Conservation (phyloP, 2,888 invertebrate genomes). For the Merodon equestris region DNA sequence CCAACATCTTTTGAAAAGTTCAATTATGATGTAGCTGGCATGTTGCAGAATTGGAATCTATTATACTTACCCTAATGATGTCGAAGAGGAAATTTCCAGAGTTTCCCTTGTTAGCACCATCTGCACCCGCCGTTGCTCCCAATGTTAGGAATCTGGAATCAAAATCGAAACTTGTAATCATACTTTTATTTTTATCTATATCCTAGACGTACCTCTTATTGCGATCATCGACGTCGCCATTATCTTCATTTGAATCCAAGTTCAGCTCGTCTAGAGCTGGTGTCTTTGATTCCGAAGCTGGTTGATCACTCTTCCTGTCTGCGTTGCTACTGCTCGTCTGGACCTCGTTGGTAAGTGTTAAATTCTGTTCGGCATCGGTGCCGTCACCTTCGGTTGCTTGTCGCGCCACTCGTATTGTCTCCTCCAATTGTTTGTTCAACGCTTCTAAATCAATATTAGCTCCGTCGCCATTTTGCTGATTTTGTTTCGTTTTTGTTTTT, state of each 20-base stretch:
- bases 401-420: constrained; percentile 79
- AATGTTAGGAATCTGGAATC: constrained; percentile 75
- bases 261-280: constrained; percentile 85
- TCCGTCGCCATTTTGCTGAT: constrained; percentile 71
- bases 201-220: constrained; percentile 83
- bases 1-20: no score
- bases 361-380: constrained; percentile 73
- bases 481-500: constrained; percentile 52
- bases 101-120: constrained; percentile 82
- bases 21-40: no score
- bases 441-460: constrained; percentile 78
- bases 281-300: constrained; percentile 83
- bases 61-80: constrained; percentile 88
- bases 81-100: constrained; percentile 94
- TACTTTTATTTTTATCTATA: constrained; percentile 1
- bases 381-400: constrained; percentile 77
- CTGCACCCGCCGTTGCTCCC: constrained; percentile 80
- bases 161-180: neutral
- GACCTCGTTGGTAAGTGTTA: constrained; percentile 76
- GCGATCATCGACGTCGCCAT: constrained; percentile 87
- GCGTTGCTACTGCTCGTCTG: constrained; percentile 54
- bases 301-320: constrained; percentile 74
- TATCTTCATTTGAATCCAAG: constrained; percentile 84
- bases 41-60: neutral
- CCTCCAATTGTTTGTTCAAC: constrained; percentile 78